Evolutionary conservation across 1,140 invertebrate genomes (phyloP), one percentile per base, ranked within the genome.

Genomic region (Hycleus cichorii): DNA sequence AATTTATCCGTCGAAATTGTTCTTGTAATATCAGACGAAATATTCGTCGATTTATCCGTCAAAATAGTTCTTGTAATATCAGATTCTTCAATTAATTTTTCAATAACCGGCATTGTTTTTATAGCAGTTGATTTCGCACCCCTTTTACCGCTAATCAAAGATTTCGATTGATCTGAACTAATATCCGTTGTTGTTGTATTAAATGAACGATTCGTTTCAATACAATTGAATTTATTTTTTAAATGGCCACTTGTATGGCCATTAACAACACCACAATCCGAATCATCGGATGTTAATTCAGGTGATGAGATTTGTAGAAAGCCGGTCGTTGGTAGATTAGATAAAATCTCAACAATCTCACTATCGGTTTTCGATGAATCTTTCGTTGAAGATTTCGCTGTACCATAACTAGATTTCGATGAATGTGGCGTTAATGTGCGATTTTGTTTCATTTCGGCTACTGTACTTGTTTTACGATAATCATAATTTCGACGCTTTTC

Each of bases 401-500:
- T 47, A n/a, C 12, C 27, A 47, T 58, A 52, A 42, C 57, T 58
- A 12, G 27, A 39, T 27, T 39, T 46, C 4, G 49, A 58, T 3
- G 49, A 40, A 44, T 51, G n/a, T 6, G 48, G 32, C 3, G 47
- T 51, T n/a, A 27, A 11, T 11, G 49, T 43, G 4, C 58, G 59
- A 52, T 61, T 46, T 18, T 18, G 18, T 18, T 57, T 64, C 52
- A 47, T 57, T 54, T 24, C 63, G 49, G 8, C 64, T 58, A 8
- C 60, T 26, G 39, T 64, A 45, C 44, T 53, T 42, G 9, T 60
- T 50, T 7, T 54, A 51, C 1, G 66, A 62, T 18, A 68, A 51
- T 10, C 60, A 32, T 58, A 59, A 27, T 59, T 63, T 6, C 50
- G 55, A 46, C 52, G 45, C 32, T 60, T 60, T 61, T 71, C 69